A percentile compares a stretch with the other conserved stretches of the same genome.
Evolutionary conservation across 2,888 invertebrate species (phyloP).

Genomic region (Phengaris arion): DNA sequence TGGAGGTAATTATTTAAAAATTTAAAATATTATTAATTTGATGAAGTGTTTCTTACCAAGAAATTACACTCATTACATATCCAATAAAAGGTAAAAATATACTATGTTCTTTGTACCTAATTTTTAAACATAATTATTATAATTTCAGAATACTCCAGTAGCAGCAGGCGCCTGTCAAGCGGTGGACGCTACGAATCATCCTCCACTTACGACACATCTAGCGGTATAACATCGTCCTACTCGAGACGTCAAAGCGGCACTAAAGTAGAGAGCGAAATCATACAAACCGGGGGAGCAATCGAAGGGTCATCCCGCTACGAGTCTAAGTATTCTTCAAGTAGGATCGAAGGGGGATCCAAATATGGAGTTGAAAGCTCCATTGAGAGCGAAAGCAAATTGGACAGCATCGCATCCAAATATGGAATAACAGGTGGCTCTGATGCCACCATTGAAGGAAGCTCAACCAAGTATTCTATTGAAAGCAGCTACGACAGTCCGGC

Average conservation of each 20-base stretch:
- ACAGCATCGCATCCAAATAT: constrained; percentile 60
- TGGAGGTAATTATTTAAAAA: constrained; percentile 69
- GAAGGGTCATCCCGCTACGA: constrained; percentile 66
- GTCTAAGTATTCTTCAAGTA: constrained; percentile 60
- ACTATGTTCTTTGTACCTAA: no score
- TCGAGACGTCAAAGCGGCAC: constrained; percentile 69
- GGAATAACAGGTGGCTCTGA: constrained; percentile 56
- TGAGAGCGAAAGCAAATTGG: constrained; percentile 54
- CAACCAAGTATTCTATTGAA: constrained; percentile 42
- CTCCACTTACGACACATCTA: constrained; percentile 52
- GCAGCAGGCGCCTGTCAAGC: constrained; percentile 59
- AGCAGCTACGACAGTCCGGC: constrained; percentile 41
- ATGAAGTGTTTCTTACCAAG: no score
- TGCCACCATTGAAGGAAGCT: constrained; percentile 40
- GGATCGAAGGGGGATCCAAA: constrained; percentile 43
- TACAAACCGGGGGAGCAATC: constrained; percentile 54
- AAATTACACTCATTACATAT: no score
- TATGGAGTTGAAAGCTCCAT: constrained; percentile 50
- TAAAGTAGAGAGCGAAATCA: constrained; percentile 55
- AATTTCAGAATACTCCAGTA: constrained; percentile 66
- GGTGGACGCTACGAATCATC: constrained; percentile 68
- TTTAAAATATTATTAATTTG: background rate
- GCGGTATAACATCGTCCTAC: constrained; percentile 55
- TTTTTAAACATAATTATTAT: constrained; percentile 26
- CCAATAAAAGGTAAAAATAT: no score